Percentiles rank a stretch among this genome's conserved stretches.
phyloP scores from a whole-genome alignment of 1,140 invertebrate genomes.

The Zophobas atratus region DNA sequence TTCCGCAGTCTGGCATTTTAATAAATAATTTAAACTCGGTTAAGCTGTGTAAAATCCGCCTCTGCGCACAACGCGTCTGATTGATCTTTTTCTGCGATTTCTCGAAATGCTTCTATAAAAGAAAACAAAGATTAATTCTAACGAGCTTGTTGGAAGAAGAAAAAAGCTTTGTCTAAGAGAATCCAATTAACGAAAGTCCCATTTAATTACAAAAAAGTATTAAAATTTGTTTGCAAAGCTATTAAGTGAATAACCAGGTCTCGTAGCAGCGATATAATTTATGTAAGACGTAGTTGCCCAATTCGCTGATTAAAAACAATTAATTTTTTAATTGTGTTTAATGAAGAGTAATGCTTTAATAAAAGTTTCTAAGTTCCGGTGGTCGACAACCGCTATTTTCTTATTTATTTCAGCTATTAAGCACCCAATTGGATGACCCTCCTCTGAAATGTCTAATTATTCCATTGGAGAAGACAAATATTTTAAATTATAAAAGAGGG shows the following conservation, averaged over 20 bases:
- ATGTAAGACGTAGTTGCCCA: constrained; percentile 34
- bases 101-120: constrained; percentile 5
- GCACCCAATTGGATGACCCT: constrained; percentile 27
- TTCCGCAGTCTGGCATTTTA: constrained; percentile 48
- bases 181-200: constrained; percentile 41
- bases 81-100: constrained; percentile 15
- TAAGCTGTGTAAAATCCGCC: constrained; percentile 2
- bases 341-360: constrained; percentile 51
- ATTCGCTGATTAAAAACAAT: constrained; percentile 40
- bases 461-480: constrained; percentile 23
- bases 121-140: constrained; percentile 41
- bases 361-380: constrained; percentile 43
- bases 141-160: constrained; percentile 33
- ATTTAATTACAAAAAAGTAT: constrained; percentile 44
- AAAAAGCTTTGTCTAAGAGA: constrained; percentile 32
- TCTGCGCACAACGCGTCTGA: constrained; percentile 6
- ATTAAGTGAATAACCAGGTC: constrained; percentile 36
- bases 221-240: constrained; percentile 42
- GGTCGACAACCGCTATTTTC: constrained; percentile 42
- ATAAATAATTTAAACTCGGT: constrained; percentile 50
- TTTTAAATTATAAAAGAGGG: constrained; percentile 22
- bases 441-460: constrained; percentile 45
- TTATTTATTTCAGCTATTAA: constrained; percentile 44
- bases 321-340: constrained; percentile 48
- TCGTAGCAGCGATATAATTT: constrained; percentile 21